phyloP scores from a whole-genome alignment of 2,888 invertebrate species.

The Limnephilus marmoratus region DNA sequence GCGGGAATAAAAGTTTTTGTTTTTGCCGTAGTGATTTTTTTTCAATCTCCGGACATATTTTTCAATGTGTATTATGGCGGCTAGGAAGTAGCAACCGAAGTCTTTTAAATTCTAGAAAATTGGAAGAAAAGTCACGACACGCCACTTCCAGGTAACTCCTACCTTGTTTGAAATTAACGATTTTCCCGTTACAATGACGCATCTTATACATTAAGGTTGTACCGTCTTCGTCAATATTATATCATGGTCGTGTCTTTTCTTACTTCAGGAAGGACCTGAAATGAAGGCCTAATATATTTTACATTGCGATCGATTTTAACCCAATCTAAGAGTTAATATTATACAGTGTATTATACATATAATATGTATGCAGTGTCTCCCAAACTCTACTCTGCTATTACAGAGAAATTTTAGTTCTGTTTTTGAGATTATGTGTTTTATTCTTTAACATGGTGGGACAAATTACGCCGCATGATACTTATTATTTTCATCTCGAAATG shows the following conservation, averaged over 20 bases:
- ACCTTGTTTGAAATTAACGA: neutral
- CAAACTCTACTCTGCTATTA: neutral
- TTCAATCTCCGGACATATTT: neutral
- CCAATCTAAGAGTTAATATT: too few relatives aligned
- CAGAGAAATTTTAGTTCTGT: neutral
- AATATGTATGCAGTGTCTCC: neutral
- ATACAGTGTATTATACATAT: too few relatives aligned
- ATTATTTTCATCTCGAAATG: too few relatives aligned
- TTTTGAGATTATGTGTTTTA: neutral
- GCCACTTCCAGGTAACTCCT: neutral
- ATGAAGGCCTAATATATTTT: neutral
- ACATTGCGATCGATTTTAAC: neutral
- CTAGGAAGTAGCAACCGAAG: neutral
- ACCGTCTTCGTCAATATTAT: neutral
- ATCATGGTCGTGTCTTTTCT: neutral
- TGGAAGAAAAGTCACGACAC: neutral
- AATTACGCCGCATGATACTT: too few relatives aligned
- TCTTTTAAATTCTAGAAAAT: neutral
- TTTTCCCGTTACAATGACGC: neutral
- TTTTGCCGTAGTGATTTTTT: neutral
- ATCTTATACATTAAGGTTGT: neutral
- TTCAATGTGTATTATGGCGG: neutral
- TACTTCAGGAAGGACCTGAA: neutral
- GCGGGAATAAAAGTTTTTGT: neutral
- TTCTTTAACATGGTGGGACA: too few relatives aligned